Evolutionary conservation across 2,113 vertebrate genomes (phyloP).

Genomic region (Pangasianodon gigas): DNA sequence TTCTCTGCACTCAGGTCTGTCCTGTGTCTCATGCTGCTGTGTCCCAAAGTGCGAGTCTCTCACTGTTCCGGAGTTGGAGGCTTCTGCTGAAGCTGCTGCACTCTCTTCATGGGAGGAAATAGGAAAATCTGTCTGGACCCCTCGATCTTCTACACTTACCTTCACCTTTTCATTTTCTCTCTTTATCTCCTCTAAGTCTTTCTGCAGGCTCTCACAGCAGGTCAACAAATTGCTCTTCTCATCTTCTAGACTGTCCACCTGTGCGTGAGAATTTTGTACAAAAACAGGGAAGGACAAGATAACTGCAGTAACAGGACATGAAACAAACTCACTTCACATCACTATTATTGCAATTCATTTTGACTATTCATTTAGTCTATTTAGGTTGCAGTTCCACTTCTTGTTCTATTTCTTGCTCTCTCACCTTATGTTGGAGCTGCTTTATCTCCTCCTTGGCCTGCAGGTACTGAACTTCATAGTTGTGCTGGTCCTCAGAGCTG

Average conservation of each 20-base stretch:
- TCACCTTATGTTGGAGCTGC: slow-evolving; percentile 73
- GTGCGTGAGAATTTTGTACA: slow-evolving; percentile 15
- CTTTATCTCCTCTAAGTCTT: slow-evolving; percentile 66
- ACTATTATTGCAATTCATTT: background rate
- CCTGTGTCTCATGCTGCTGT: background rate
- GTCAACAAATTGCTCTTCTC: slow-evolving; percentile 74
- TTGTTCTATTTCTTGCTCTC: slow-evolving; percentile 39
- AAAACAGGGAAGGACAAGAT: background rate
- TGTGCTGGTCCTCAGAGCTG: background rate
- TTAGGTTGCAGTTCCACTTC: background rate
- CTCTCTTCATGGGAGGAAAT: background rate
- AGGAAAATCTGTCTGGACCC: background rate
- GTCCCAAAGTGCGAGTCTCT: background rate
- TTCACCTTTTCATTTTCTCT: background rate
- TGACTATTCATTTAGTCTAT: background rate
- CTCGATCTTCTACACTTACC: background rate
- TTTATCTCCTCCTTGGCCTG: slow-evolving; percentile 75
- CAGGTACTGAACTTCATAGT: slow-evolving; percentile 70
- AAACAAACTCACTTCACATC: background rate
- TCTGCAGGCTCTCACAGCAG: slow-evolving; percentile 79
- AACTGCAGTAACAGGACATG: background rate
- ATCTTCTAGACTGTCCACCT: slow-evolving; percentile 77
- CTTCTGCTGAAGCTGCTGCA: slow-evolving; percentile 14
- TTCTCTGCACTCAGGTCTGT: background rate
- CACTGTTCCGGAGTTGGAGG: background rate